Evolutionary conservation across 2,797 vertebrate species (phyloP), one percentile per base, ranked within the genome.

Genomic region (Trachurus trachurus): DNA sequence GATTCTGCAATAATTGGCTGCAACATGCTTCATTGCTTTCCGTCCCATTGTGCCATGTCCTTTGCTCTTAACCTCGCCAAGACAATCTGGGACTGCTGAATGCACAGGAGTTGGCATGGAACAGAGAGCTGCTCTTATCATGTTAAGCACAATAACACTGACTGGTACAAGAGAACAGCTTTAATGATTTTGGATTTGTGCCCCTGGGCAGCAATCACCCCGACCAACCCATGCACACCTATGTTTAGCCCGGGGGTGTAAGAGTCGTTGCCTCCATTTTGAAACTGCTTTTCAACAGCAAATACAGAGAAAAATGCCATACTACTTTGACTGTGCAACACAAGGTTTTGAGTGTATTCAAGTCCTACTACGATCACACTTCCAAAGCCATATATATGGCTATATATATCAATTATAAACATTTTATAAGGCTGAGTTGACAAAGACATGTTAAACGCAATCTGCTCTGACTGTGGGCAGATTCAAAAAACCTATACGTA

Each of bases 161-260:
- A 79, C 71, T 85, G 86, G 65, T 80, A 74, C 69, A 68, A 81
- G 75, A 71, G 75, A 78, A 69, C 19, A 29, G 77, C 74, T 88
- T 86, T 74, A 80, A 87, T 89, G 84, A 79, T 66, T 87, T 56
- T 85, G 77, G 53, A 71, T 85, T 60, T 65, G n/a, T 64, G 73
- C 65, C 78, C 70, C 56, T 42, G 12, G 62, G 80, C 80, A 69
- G 54, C 34, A 72, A 65, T 72, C 68, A 68, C 53, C 37, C 65
- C 21, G 54, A 63, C 56, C 50, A 68, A 73, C 21, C 31, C 74
- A 52, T 42, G 15, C 44, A 29, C n/a, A 39, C 40, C 62, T 39
- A 22, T 53, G 65, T 83, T 79, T 31, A 58, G 69, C 69, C 74
- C 39, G 5, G 31, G 79, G 68, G 57, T 1, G 5, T 40, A 10